Evolutionary conservation across 2,888 invertebrate genomes (phyloP), one percentile per base, ranked within the genome.

Genomic region (Cyclophora albipunctata): DNA sequence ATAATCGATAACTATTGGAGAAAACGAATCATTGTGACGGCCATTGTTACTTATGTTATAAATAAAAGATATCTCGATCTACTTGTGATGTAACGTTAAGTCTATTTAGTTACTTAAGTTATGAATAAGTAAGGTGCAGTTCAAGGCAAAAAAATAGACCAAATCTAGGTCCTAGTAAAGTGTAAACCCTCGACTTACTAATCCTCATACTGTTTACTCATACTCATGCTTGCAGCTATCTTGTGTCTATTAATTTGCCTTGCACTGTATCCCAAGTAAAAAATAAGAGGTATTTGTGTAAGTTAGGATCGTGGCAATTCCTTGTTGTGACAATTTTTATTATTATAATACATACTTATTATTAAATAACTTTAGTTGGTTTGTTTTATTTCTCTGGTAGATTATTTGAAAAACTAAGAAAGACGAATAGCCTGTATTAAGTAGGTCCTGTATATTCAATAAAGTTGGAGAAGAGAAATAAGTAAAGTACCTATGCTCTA

Each of bases 81-180:
- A 81, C 72, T 84, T 87, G 88, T 88, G 88, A 88, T 88, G 86
- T 88, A 84, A 81, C 70, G 60, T 81, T 87, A 87, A 87, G 87
- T 84, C 69, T 71, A 64, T 64, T 81, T 79, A 75, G 73, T 71
- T 75, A 75, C 68, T 62, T 57, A 57, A 54, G 59, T 59, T 74
- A 69, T 73, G 67, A 63, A 60, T 76, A 65, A 43, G 43, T 43
- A 62, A 60, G 20, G 20, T 20, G 20, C 20, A 20, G 20, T 20
- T 1, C 20, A 20, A 20, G 20, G 20, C 20, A 20, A 20, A 20
- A 20, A 20, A 20, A 20, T 20, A 1, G 20, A 20, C 20, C 2
- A 20, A 20, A 20, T 20, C 20, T 20, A 20, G 20, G 20, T 20
- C 20, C 20, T 20, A 20, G 20, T 20, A 20, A 20, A 20, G 20